phyloP scores from a whole-genome alignment of 2,888 invertebrate genomes.

The Hemistola chrysoprasaria region DNA sequence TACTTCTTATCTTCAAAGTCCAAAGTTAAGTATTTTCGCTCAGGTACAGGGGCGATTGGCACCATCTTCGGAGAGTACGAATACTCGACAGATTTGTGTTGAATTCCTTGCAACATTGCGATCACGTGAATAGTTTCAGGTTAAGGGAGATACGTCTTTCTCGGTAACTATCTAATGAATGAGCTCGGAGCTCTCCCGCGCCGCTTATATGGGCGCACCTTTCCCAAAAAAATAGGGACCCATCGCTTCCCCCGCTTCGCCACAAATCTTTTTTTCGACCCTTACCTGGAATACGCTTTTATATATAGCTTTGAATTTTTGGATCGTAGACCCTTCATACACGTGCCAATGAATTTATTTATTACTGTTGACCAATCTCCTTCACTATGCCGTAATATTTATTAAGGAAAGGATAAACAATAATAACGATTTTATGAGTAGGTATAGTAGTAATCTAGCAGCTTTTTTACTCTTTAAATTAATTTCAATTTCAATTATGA shows the following conservation, averaged over 20 bases:
- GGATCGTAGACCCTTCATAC: conserved; percentile 51
- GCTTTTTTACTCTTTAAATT: no score
- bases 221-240: conserved; percentile 67
- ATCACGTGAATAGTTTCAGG: conserved; percentile 23
- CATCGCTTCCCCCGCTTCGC: conserved; percentile 60
- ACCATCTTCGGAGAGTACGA: conserved; percentile 59
- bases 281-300: conserved; percentile 65
- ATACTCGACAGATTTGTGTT: conserved; percentile 38
- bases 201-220: conserved; percentile 64
- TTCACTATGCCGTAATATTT: conserved; percentile 16
- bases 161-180: conserved; percentile 60
- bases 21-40: conserved; percentile 51
- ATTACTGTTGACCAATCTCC: conserved; percentile 47
- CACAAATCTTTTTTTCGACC: conserved; percentile 57
- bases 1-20: conserved; percentile 81
- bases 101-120: conserved; percentile 54
- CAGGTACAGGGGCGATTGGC: conserved; percentile 80
- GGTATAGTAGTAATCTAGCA: no score
- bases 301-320: conserved; percentile 34
- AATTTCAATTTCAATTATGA: no score
- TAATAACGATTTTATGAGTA: no score
- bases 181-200: conserved; percentile 49
- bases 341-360: conserved; percentile 68
- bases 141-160: conserved; percentile 46
- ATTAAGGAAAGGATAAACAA: not conserved